Evolutionary conservation across 1,140 invertebrate species (phyloP).

Genomic region (Platyscapa corneri): DNA sequence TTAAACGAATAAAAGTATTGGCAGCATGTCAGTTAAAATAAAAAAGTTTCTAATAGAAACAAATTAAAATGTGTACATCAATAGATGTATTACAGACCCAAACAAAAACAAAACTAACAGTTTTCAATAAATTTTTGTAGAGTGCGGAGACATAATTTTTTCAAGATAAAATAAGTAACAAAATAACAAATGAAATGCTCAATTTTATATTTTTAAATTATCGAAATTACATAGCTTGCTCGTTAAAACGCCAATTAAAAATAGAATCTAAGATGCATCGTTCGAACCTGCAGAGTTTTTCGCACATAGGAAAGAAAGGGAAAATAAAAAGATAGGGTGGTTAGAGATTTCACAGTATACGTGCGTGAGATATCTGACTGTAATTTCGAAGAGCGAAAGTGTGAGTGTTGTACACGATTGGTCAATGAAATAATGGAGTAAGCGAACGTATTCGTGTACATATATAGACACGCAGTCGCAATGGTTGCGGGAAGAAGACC

Average conservation of each 20-base stretch:
- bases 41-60: not conserved
- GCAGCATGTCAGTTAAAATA: not conserved
- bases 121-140: too few species aligned
- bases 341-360: not conserved
- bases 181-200: too few species aligned
- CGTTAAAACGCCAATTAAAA: not conserved
- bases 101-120: not conserved
- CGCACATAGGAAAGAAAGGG: not conserved
- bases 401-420: constrained; percentile 4
- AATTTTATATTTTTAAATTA: too few species aligned
- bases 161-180: too few species aligned
- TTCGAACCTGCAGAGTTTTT: not conserved
- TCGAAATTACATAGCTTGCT: not conserved
- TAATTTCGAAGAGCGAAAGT: not conserved
- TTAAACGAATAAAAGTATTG: not conserved
- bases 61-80: not conserved
- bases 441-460: not conserved
- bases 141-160: too few species aligned
- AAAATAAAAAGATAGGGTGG: constrained; percentile 11
- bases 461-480: not conserved
- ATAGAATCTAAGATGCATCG: not conserved
- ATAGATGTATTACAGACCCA: not conserved
- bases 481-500: constrained; percentile 1
- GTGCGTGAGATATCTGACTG: not conserved
- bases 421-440: not conserved